Percentiles rank a stretch among this genome's conserved stretches.
phyloP scores from a whole-genome alignment of 2,797 vertebrate genomes.

The Etheostoma perlongum region DNA sequence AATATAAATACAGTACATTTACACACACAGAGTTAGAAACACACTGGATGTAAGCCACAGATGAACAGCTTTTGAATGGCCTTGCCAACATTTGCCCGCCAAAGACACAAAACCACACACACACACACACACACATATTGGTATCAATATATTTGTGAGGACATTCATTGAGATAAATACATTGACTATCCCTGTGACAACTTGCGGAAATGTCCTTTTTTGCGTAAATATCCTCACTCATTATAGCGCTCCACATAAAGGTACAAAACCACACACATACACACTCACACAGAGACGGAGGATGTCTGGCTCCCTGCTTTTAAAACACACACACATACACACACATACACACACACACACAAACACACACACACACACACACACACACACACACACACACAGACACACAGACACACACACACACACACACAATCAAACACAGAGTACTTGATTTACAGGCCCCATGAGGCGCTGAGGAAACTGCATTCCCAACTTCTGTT shows the following conservation, averaged over 20 bases:
- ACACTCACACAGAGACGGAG: constrained; percentile 26
- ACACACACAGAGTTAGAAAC: background rate
- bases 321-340: background rate
- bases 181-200: background rate
- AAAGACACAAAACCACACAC: constrained; percentile 7
- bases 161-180: constrained; percentile 8
- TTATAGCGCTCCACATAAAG: constrained; percentile 19
- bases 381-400: background rate
- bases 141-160: background rate
- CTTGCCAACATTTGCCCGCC: constrained; percentile 16
- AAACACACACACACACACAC: background rate
- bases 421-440: constrained; percentile 14
- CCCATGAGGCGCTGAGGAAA: constrained; percentile 61
- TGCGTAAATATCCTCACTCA: background rate
- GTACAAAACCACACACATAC: constrained; percentile 1
- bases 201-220: background rate
- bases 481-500: constrained; percentile 70
- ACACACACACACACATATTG: constrained; percentile 17
- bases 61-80: constrained; percentile 40
- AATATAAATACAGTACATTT: too few species aligned
- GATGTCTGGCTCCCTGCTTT: constrained; percentile 28
- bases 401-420: background rate
- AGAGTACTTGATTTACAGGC: constrained; percentile 49
- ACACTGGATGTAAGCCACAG: constrained; percentile 13
- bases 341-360: background rate